Evolutionary conservation across 2,797 vertebrate genomes (phyloP), one percentile per base, ranked within the genome.

Genomic region (Sylvia borin): DNA sequence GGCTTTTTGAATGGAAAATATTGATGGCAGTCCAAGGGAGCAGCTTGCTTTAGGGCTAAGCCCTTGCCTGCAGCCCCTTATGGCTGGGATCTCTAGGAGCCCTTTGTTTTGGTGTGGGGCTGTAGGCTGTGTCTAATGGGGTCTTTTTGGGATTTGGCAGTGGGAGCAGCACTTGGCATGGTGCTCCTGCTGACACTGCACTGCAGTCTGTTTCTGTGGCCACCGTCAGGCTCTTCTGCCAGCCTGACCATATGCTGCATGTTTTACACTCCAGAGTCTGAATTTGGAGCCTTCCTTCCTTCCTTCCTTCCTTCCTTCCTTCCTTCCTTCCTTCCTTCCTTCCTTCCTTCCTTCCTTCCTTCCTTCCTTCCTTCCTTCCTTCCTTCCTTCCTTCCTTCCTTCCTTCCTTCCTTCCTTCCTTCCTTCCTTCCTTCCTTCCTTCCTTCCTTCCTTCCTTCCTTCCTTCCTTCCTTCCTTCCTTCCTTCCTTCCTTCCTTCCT

Each of bases 181-280:
- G 0, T 40, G 19, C 15, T 93, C 34, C 34, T 1, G 1, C 74
- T 89, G 86, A 73, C 36, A 21, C 21, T 34, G 48, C 0, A 2
- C 75, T 79, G 67, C 80, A 73, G 51, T 47, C 34, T 81, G 64
- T 70, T 94, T 66, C 0, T 5, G 72, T 88, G 79, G 68, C 57
- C 58, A 29, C 18, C 16, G 3, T 22, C 43, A 34, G 85, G 51
- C 27, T 88, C 64, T 90, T 85, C 84, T 92, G 85, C 78, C 91
- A 94, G 81, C 68, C 57, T 58, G 87, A 66, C 84, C 78, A 83
- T 92, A 92, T 93, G 92, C 54, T 91, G 76, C 66, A 11, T 54
- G 43, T 78, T 93, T 72, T 85, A 65, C 47, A 45, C 21, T 75
- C 71, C 71, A 45, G 65, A 85, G 32, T 47, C 72, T 81, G 61